Evolutionary conservation across 2,113 vertebrate species (phyloP).

Genomic region (Proterorhinus semilunaris): DNA sequence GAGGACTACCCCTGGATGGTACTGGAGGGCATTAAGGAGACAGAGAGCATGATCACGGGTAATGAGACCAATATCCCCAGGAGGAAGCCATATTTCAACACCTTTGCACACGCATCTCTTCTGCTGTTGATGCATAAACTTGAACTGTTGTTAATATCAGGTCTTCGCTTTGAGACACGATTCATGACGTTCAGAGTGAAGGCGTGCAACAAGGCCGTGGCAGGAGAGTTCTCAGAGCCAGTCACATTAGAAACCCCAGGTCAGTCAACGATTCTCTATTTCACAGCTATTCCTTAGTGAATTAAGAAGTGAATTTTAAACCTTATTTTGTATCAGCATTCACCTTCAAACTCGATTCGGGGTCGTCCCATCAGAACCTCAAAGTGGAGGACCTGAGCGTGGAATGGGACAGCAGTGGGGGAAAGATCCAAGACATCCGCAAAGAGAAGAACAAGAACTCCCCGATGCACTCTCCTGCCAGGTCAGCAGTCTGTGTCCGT

Average conservation of each 20-base stretch:
- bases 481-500: constrained; percentile 65
- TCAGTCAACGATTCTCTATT: constrained; percentile 51
- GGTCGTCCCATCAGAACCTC: constrained; percentile 92
- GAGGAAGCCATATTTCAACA: neutral
- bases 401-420: constrained; percentile 93
- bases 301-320: neutral
- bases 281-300: neutral
- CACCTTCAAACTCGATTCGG: constrained; percentile 87
- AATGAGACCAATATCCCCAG: neutral
- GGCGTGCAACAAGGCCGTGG: constrained; percentile 93
- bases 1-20: constrained; percentile 98
- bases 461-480: constrained; percentile 90
- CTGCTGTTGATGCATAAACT: neutral
- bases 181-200: constrained; percentile 92
- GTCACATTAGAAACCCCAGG: constrained; percentile 91
- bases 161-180: constrained; percentile 89
- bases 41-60: constrained; percentile 85
- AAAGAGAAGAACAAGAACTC: constrained; percentile 90
- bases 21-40: constrained; percentile 86
- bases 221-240: constrained; percentile 91
- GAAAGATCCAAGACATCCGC: constrained; percentile 92
- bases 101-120: neutral
- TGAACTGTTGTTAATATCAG: constrained; percentile 40
- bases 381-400: constrained; percentile 89
- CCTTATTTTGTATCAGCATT: constrained; percentile 75